Evolutionary conservation across 1,140 invertebrate genomes (phyloP), one percentile per base, ranked within the genome.

Genomic region (Diabrotica virgifera): DNA sequence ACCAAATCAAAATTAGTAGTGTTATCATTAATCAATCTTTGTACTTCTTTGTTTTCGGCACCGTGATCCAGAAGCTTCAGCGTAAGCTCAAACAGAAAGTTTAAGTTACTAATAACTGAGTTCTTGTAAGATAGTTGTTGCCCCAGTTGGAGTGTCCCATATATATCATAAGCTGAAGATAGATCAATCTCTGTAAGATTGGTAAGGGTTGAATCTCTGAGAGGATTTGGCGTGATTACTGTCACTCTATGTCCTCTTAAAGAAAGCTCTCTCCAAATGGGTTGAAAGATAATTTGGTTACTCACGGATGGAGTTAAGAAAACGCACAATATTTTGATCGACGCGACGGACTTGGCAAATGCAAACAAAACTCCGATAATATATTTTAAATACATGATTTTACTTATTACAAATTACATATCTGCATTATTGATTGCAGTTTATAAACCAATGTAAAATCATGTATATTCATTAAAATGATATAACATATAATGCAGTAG

Each of bases 271-370:
- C 52, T 73, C 60, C 73, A 78, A 66, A 80, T 62, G 24, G 67
- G 72, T 62, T 62, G 75, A 59, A 80, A 83, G 0, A 83, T 78
- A 5, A 83, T 72, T 73, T 85, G 84, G 69, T 87, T 85, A 64
- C 85, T 87, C 52, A 81, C 74, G 0, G 82, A 81, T 0, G 82
- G 77, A 7, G 74, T 74, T 3, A 82, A 73, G 58, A 82, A 73
- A 0, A 83, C 67, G 0, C 75, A 80, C 12, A 87, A 70, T 57
- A 87, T 86, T 60, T 70, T 78, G 55, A 77, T 76, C 37, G 35
- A 58, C 11, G 24, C 24, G 24, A 24, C 24, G 24, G 4, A 24
- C 24, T 24, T 24, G 4, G 24, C 4, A 24, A 24, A 24, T 4
- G 24, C 4, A 24, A 24, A 24, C 1, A 24, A 24, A 24, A 4